A percentile compares a stretch with the other conserved stretches of the same genome.
Conservation (phyloP, 2,113 vertebrate species). For the Nycticryphes semicollaris region DNA sequence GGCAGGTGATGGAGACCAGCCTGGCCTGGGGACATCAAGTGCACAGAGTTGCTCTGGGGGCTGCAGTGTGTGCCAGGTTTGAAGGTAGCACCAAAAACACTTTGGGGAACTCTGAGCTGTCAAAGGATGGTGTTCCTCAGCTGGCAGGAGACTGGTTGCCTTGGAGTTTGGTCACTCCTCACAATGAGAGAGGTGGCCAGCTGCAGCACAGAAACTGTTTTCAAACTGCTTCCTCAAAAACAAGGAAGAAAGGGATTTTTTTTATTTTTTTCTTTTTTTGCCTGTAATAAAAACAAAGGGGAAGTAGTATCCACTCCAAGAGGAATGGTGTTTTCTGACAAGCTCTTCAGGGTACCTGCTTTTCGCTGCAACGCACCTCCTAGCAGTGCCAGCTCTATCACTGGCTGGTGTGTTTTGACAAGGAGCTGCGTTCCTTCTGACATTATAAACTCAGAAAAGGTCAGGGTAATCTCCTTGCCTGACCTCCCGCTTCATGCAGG, state of each 20-base stretch:
- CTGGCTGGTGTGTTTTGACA: not conserved
- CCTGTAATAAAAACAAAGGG: not conserved
- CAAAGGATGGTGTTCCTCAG: not conserved
- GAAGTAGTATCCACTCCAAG: not conserved
- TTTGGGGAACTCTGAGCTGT: not conserved
- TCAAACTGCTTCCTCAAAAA: no score
- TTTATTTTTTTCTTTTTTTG: no score
- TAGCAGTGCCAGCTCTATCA: not conserved
- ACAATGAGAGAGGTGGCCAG: not conserved
- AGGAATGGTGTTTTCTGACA: not conserved
- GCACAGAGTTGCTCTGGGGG: not conserved
- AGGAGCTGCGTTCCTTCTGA: not conserved
- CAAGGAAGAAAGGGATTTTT: no score
- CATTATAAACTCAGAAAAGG: not conserved
- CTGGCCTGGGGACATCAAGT: accelerated
- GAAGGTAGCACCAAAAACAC: not conserved
- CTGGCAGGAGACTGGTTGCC: not conserved
- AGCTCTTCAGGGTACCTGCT: not conserved
- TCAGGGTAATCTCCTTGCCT: not conserved
- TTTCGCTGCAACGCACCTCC: not conserved
- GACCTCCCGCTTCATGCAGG: not conserved
- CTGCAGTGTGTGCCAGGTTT: not conserved
- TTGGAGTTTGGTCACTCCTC: not conserved
- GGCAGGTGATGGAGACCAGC: not conserved
- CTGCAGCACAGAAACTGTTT: not conserved